phyloP scores from a whole-genome alignment of 2,888 invertebrate genomes.

The Oxyscelio sp. region DNA sequence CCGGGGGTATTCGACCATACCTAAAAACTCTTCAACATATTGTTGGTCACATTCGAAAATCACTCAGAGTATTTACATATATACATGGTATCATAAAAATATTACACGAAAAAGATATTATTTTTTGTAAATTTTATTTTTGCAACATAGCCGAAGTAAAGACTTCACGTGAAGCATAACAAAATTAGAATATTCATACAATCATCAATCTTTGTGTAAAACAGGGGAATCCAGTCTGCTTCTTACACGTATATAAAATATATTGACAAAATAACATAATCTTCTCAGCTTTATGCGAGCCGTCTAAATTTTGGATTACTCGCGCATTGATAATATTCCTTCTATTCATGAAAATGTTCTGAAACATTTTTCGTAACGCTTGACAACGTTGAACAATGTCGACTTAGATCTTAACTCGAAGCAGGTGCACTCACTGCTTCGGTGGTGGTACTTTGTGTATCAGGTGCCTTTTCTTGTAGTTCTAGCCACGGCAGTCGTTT shows the following conservation, averaged over 20 bases:
- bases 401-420: slow-evolving; percentile 73
- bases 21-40: too few relatives aligned
- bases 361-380: slow-evolving; percentile 19
- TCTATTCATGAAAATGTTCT: slow-evolving; percentile 22
- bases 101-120: too few relatives aligned
- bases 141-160: slow-evolving; percentile 41
- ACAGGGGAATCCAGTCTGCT: slow-evolving; percentile 41
- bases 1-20: too few relatives aligned
- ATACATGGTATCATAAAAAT: too few relatives aligned
- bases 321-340: slow-evolving; percentile 14
- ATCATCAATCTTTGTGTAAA: slow-evolving; percentile 45
- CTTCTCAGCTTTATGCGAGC: slow-evolving; percentile 22
- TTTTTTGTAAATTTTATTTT: slow-evolving; percentile 28
- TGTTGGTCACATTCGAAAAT: too few relatives aligned
- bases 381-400: slow-evolving; percentile 14
- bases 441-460: slow-evolving; percentile 83
- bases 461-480: slow-evolving; percentile 84
- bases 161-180: slow-evolving; percentile 37
- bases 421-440: slow-evolving; percentile 82
- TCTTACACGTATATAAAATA: slow-evolving; percentile 42
- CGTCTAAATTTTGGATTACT: slow-evolving; percentile 14
- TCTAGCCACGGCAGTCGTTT: slow-evolving; percentile 93
- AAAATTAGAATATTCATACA: slow-evolving; percentile 20
- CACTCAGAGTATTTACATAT: too few relatives aligned
- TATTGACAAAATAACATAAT: slow-evolving; percentile 26